Evolutionary conservation across 2,797 vertebrate genomes (phyloP).

Genomic region (Anguilla anguilla): DNA sequence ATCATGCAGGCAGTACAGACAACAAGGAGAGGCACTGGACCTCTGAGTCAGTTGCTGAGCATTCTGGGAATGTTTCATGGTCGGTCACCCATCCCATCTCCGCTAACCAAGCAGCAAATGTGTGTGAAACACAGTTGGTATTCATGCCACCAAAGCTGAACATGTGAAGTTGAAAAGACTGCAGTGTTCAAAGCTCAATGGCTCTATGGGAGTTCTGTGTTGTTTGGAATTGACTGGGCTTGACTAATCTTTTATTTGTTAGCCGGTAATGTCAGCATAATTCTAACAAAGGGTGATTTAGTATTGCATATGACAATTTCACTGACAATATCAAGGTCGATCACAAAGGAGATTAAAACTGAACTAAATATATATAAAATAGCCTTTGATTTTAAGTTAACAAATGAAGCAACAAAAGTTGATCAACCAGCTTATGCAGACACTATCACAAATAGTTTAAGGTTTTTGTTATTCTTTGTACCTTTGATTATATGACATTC

Average conservation of each 20-base stretch:
- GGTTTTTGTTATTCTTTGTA: neutral
- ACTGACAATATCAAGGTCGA: neutral
- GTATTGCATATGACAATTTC: neutral
- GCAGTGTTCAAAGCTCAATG: constrained; percentile 12
- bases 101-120: neutral
- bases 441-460: neutral
- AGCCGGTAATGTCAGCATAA: neutral
- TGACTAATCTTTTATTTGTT: constrained; percentile 15
- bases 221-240: constrained; percentile 1
- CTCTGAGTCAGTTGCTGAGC: neutral
- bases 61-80: neutral
- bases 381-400: neutral
- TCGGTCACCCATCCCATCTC: neutral
- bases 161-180: neutral
- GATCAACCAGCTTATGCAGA: neutral
- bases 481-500: neutral
- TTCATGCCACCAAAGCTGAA: neutral
- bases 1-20: neutral
- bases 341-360: neutral
- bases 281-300: neutral
- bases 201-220: neutral
- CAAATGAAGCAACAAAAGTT: neutral
- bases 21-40: neutral
- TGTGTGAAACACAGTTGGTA: constrained; percentile 15
- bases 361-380: neutral